A percentile compares a stretch with the other conserved stretches of the same genome.
Conservation (phyloP, 2,888 invertebrate genomes). For the Caenorhabditis afra region DNA sequence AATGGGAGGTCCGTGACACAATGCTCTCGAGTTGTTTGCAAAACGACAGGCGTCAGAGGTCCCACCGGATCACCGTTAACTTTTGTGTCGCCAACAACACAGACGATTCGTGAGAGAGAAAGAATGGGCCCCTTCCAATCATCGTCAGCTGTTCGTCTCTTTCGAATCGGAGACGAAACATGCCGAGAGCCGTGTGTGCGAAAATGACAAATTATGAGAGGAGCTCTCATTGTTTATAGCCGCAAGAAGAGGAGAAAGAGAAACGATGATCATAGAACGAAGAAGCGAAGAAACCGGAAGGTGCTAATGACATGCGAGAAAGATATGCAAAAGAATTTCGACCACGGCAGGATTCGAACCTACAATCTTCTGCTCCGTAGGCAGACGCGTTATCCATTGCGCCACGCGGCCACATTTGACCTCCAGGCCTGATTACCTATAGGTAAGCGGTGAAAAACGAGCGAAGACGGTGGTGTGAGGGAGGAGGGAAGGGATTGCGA, state of each 20-base stretch:
- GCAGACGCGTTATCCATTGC: slow-evolving; percentile 80
- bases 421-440: background rate
- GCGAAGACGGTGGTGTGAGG: background rate
- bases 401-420: slow-evolving; percentile 68
- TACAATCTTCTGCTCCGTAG: slow-evolving; percentile 81
- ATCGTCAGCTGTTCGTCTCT: slow-evolving; percentile 55
- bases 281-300: slow-evolving; percentile 21
- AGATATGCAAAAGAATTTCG: slow-evolving; percentile 47
- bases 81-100: slow-evolving; percentile 11
- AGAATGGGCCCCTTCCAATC: slow-evolving; percentile 44
- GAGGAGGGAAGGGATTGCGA: background rate
- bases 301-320: slow-evolving; percentile 17
- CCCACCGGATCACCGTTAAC: slow-evolving; percentile 34
- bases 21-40: slow-evolving; percentile 30
- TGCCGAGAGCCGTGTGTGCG: slow-evolving; percentile 13
- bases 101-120: slow-evolving; percentile 18
- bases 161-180: slow-evolving; percentile 40
- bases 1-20: slow-evolving; percentile 19
- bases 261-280: slow-evolving; percentile 29
- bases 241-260: background rate
- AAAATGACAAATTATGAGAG: slow-evolving; percentile 39
- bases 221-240: slow-evolving; percentile 21
- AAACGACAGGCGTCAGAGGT: slow-evolving; percentile 20
- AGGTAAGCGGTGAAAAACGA: background rate
- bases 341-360: slow-evolving; percentile 80